A percentile compares a stretch with the other conserved stretches of the same genome.
Conservation (phyloP, 2,113 vertebrate genomes). For the Dryoscopus gambensis region DNA sequence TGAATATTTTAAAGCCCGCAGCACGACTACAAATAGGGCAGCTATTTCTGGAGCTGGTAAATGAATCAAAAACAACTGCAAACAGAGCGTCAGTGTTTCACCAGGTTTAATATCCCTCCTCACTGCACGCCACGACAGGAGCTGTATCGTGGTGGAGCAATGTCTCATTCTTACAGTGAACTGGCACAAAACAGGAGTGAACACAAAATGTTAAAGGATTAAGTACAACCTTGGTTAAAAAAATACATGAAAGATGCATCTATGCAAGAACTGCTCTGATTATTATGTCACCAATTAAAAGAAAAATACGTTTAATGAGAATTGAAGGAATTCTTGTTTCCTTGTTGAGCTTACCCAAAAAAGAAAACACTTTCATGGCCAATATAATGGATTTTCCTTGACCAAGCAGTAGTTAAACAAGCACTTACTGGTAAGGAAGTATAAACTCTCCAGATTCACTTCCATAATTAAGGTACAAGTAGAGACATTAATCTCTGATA, state of each 20-base stretch:
- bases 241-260: not conserved
- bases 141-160: not conserved
- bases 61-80: not conserved
- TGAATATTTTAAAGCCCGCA: not conserved
- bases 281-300: not conserved
- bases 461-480: not conserved
- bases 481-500: not conserved
- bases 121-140: fast-evolving
- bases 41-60: not conserved
- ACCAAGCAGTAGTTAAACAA: not conserved
- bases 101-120: not conserved
- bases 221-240: not conserved
- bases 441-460: not conserved
- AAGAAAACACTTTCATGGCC: not conserved
- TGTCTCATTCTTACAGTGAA: not conserved
- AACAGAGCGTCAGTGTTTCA: not conserved
- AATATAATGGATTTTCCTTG: not conserved
- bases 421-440: not conserved
- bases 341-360: not conserved
- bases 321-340: not conserved
- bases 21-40: not conserved
- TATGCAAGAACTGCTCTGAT: not conserved
- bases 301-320: not conserved
- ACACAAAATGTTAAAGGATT: not conserved
- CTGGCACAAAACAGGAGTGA: fast-evolving